Conservation (phyloP, 2,888 invertebrate species). For the Cloeon dipterum region DNA sequence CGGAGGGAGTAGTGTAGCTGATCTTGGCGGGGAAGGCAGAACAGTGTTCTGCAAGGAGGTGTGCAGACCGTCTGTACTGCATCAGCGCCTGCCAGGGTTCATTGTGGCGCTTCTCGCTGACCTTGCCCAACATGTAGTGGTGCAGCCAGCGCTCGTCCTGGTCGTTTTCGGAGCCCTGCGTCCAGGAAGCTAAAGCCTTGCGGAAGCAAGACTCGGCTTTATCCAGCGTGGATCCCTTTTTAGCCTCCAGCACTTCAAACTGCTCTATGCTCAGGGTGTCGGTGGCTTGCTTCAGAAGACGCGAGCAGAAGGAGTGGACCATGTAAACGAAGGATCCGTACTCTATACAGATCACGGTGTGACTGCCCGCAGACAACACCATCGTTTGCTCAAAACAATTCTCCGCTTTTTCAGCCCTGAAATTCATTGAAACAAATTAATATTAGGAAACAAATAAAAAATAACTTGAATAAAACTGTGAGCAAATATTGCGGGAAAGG, state of each 20-base stretch:
- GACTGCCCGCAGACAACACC: no score
- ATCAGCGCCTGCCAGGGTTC: conserved; percentile 49
- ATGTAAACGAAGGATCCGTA: conserved; percentile 77
- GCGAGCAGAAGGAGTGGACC: conserved; percentile 73
- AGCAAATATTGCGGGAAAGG: no score
- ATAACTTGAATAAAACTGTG: conserved; percentile 6
- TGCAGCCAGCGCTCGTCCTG: conserved; percentile 80
- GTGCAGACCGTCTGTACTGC: conserved; percentile 59
- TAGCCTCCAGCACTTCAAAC: conserved; percentile 40
- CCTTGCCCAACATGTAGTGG: conserved; percentile 91
- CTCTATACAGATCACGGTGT: conserved; percentile 68
- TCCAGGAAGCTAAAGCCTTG: conserved; percentile 36
- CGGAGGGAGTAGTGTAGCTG: conserved; percentile 59
- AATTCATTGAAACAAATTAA: no score
- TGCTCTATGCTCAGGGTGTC: conserved; percentile 20
- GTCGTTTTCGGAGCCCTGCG: conserved; percentile 21
- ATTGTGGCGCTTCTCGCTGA: conserved; percentile 64
- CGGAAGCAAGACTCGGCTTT: conserved; percentile 58
- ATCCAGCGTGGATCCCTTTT: conserved; percentile 56
- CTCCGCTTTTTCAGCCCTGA: conserved; percentile 47
- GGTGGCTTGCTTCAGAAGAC: conserved; percentile 45
- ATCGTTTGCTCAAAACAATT: conserved; percentile 63
- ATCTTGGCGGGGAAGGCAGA: conserved; percentile 74
- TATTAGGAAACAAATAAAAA: no score
- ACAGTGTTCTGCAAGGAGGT: conserved; percentile 50